Evolutionary conservation across 2,797 vertebrate genomes (phyloP).

Genomic region (Uromys caudimaculatus): DNA sequence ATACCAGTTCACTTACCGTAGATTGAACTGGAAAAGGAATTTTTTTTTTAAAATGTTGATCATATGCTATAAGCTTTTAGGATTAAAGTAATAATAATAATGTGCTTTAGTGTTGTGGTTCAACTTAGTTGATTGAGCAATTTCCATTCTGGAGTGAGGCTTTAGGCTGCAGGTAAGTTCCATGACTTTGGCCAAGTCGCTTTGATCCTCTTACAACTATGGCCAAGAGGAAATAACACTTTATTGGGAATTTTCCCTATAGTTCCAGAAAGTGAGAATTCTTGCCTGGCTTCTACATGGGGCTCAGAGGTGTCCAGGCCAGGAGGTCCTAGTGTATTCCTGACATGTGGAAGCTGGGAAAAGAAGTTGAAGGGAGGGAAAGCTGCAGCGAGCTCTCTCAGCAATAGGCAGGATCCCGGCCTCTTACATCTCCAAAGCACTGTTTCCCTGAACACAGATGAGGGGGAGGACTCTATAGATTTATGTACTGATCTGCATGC

Average conservation of each 20-base stretch:
- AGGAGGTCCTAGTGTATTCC: not conserved
- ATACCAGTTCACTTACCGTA: not conserved
- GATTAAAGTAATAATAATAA: not conserved
- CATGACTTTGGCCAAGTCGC: not conserved
- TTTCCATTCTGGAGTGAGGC: conserved; percentile 55
- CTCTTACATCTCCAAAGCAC: conserved; percentile 39
- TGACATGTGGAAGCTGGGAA: not conserved
- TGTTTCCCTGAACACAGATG: conserved; percentile 38
- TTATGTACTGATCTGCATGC: conserved; percentile 58
- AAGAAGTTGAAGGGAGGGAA: not conserved
- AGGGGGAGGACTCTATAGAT: conserved; percentile 59
- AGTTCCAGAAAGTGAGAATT: conserved; percentile 36
- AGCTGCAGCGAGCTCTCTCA: conserved; percentile 15
- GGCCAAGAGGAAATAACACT: not conserved
- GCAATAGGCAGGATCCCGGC: conserved; percentile 6
- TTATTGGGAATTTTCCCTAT: not conserved
- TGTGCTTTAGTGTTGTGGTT: conserved; percentile 8
- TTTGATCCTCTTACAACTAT: not conserved
- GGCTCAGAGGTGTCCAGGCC: not conserved
- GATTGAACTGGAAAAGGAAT: not conserved
- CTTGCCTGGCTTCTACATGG: not conserved
- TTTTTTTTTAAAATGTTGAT: not conserved
- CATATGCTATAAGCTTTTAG: conserved; percentile 25
- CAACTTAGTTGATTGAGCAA: conserved; percentile 5
- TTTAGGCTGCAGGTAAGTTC: not conserved